A percentile compares a stretch with the other conserved stretches of the same genome.
Evolutionary conservation across 1,140 invertebrate species (phyloP).

Genomic region (Bombus sylvicola): DNA sequence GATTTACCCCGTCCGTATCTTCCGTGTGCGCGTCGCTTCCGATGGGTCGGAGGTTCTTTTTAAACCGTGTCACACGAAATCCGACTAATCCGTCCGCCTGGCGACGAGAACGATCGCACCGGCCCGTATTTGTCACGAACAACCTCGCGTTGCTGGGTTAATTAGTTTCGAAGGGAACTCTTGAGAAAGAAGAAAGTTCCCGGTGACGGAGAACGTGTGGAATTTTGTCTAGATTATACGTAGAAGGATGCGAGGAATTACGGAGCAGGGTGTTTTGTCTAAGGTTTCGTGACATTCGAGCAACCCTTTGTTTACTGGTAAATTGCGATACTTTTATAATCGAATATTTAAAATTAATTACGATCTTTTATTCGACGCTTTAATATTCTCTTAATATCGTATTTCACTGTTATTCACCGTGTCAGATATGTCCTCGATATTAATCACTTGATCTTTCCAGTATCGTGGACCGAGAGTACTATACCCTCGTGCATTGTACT

Average conservation of each 20-base stretch:
- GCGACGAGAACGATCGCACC: not conserved
- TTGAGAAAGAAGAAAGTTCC: not conserved
- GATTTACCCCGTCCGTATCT: conserved; percentile 59
- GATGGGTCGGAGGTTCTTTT: not conserved
- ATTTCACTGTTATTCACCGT: not conserved
- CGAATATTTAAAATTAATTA: not conserved
- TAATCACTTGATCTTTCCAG: conserved; percentile 14
- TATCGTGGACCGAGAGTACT: not conserved
- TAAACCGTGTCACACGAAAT: conserved; percentile 44
- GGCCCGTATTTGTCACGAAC: conserved; percentile 6
- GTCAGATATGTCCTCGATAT: not conserved
- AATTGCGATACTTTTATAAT: not conserved
- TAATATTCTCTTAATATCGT: not conserved
- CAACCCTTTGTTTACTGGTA: conserved; percentile 64
- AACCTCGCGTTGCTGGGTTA: not conserved
- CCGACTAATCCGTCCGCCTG: conserved; percentile 11
- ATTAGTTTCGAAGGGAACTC: not conserved
- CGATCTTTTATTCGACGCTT: not conserved
- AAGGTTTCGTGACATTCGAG: conserved; percentile 27
- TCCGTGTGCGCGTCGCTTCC: conserved; percentile 33
- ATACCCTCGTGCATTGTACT: not conserved
- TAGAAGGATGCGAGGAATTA: too few relatives aligned
- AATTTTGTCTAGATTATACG: not conserved
- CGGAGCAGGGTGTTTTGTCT: conserved; percentile 19
- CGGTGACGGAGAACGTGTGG: not conserved